phyloP scores from a whole-genome alignment of 2,113 vertebrate species.

The Cardinalis cardinalis region DNA sequence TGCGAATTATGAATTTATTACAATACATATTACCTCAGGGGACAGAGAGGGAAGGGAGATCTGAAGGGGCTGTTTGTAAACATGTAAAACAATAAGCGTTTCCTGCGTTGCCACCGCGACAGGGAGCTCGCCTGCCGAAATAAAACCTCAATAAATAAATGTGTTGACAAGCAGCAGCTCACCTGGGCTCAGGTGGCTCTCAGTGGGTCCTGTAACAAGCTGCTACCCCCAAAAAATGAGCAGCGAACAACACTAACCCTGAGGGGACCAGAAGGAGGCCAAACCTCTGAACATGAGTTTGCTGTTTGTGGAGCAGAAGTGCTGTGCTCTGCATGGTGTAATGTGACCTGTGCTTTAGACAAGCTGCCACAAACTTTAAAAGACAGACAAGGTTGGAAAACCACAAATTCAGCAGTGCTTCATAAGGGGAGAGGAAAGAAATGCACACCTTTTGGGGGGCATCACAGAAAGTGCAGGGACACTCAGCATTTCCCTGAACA shows the following conservation, averaged over 20 bases:
- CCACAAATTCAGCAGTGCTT: not conserved
- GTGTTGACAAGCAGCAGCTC: not conserved
- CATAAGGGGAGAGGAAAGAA: not conserved
- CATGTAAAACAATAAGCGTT: conserved; percentile 56
- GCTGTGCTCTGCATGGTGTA: not conserved
- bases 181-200: not conserved
- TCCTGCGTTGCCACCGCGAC: not conserved
- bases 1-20: conserved; percentile 69
- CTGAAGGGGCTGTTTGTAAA: conserved; percentile 72
- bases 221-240: not conserved
- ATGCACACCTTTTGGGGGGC: fast-evolving
- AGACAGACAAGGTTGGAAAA: not conserved
- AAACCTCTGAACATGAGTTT: not conserved
- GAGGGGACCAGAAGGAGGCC: not conserved
- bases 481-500: not conserved
- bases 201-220: not conserved
- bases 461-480: fast-evolving
- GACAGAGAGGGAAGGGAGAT: conserved; percentile 55
- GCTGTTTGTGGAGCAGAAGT: not conserved
- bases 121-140: not conserved
- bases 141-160: not conserved
- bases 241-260: not conserved
- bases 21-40: conserved; percentile 55
- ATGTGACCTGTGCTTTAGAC: not conserved
- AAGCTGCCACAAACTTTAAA: not conserved